These are phyloP conservation scores for Gracilinanus agilis DNA, from an alignment of 2,113 vertebrate genomes.

Conservation along the genomic window DNA sequence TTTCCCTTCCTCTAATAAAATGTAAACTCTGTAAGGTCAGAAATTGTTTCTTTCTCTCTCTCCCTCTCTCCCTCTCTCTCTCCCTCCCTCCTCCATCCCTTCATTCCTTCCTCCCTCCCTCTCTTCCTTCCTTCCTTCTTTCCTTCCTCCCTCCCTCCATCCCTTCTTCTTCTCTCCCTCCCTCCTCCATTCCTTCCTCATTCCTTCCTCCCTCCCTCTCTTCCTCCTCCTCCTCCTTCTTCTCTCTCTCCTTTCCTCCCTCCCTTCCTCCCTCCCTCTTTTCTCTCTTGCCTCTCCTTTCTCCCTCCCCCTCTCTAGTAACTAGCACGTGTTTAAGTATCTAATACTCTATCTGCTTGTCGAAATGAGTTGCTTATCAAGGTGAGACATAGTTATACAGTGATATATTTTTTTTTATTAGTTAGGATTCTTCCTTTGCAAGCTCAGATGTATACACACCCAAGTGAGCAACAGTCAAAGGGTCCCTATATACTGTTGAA, in stretches of 20 bases:
- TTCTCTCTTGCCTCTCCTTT: too few species aligned
- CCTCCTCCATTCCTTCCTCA: neutral
- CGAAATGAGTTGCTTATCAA: neutral
- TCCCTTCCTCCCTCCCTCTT: too few species aligned
- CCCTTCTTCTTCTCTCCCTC: neutral
- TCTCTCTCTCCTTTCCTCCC: too few species aligned
- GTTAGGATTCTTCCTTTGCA: neutral
- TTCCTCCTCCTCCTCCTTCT: neutral
- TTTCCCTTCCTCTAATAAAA: neutral
- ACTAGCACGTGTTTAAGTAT: neutral
- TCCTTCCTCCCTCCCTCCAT: neutral
- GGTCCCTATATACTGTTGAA: neutral
- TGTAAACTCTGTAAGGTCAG: neutral
- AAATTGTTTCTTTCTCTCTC: neutral
- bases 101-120: too few species aligned
- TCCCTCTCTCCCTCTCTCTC: too few species aligned
- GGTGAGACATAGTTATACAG: neutral
- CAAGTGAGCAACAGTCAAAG: neutral
- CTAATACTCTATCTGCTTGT: neutral
- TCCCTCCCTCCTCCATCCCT: neutral
- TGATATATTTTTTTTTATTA: neutral
- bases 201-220: neutral
- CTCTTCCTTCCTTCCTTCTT: too few species aligned
- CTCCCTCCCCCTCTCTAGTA: neutral
- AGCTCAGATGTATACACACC: neutral